phyloP scores from a whole-genome alignment of 1,140 invertebrate species.

The Lutraria rhynchaena region DNA sequence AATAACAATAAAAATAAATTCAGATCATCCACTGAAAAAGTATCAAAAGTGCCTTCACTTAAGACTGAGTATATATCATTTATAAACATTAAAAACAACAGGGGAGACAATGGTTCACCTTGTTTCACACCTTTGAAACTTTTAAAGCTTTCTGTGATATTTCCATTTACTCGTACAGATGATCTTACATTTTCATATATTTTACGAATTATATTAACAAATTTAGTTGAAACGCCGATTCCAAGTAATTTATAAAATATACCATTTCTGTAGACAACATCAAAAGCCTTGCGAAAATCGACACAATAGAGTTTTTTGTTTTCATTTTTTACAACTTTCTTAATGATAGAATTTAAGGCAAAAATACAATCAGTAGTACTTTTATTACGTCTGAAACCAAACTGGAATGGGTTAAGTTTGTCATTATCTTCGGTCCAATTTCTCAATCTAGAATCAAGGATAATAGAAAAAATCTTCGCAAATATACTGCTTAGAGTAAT shows the following conservation, averaged over 20 bases:
- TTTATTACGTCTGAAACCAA: conserved; percentile 27
- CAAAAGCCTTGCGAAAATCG: conserved; percentile 1
- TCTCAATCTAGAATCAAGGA: conserved; percentile 31
- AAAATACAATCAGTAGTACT: conserved; percentile 47
- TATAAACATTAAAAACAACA: no score
- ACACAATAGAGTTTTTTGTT: conserved; percentile 40
- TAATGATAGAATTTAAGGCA: conserved; percentile 22
- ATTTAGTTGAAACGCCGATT: conserved; percentile 9
- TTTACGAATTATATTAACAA: conserved; percentile 30
- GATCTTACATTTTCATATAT: conserved; percentile 31
- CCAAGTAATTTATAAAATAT: conserved; percentile 36
- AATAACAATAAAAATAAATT: no score
- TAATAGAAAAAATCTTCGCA: conserved; percentile 30
- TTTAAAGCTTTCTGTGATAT: no score
- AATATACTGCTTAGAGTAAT: conserved; percentile 45
- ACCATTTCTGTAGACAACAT: conserved; percentile 3
- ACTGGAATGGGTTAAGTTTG: conserved; percentile 31
- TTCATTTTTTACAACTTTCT: conserved; percentile 21
- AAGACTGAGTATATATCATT: no score
- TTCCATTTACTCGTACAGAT: no score
- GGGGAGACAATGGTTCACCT: no score
- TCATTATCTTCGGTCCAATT: conserved; percentile 29
- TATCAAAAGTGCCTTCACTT: no score
- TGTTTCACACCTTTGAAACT: no score
- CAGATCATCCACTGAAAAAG: no score